A percentile compares a stretch with the other conserved stretches of the same genome.
Conservation (phyloP, 2,797 vertebrate species). For the Peromyscus melanophrys region DNA sequence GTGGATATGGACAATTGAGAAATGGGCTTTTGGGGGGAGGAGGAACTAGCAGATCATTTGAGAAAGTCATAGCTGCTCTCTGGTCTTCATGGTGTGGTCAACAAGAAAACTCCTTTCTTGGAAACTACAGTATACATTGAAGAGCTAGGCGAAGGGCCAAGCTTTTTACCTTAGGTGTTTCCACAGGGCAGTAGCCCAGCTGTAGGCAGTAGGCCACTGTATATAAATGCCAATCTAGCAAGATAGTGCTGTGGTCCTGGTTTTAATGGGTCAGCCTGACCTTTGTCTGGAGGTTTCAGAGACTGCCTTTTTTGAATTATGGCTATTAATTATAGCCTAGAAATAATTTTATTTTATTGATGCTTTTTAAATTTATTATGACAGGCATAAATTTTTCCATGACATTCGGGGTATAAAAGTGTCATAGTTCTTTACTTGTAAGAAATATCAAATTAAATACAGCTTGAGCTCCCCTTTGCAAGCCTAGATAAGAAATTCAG, state of each 20-base stretch:
- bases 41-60: background rate
- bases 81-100: background rate
- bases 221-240: background rate
- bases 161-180: background rate
- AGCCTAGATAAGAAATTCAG: conserved; percentile 40
- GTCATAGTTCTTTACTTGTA: conserved; percentile 32
- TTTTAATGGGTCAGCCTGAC: background rate
- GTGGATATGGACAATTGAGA: background rate
- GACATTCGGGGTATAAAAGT: conserved; percentile 58
- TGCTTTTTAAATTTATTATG: conserved; percentile 68
- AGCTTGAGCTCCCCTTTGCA: conserved; percentile 8
- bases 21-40: background rate
- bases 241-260: background rate
- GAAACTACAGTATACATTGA: background rate
- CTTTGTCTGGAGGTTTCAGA: background rate
- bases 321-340: conserved; percentile 65
- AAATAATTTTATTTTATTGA: conserved; percentile 69
- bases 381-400: conserved; percentile 47
- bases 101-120: background rate
- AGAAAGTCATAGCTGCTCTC: background rate
- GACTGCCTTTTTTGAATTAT: conserved; percentile 45
- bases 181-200: background rate
- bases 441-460: conserved; percentile 55
- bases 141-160: background rate
- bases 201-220: background rate